Percentiles rank a stretch among this genome's conserved stretches.
Evolutionary conservation across 2,888 invertebrate genomes (phyloP).

Genomic region (Pristionchus maxplancki): DNA sequence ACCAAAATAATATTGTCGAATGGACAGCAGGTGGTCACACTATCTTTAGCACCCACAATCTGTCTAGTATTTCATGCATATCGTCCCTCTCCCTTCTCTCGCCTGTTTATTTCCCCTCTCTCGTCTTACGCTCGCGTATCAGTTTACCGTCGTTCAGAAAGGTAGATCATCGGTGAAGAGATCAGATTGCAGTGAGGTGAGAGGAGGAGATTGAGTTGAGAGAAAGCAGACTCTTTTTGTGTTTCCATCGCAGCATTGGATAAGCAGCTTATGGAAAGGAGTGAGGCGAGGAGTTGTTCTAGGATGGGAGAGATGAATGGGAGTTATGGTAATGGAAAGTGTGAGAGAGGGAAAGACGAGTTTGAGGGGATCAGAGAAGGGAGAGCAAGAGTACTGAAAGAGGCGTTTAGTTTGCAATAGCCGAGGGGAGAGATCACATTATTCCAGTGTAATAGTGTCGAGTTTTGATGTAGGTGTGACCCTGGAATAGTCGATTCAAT

Average conservation of each 20-base stretch:
- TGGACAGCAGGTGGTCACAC: slow-evolving; percentile 18
- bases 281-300: not conserved
- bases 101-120: not conserved
- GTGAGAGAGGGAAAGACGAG: not conserved
- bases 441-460: not conserved
- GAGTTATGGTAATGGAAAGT: slow-evolving; percentile 3
- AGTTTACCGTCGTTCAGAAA: not conserved
- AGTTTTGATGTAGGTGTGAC: not conserved
- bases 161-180: not conserved
- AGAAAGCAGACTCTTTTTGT: not conserved
- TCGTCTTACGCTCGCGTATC: not conserved
- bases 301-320: not conserved
- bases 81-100: not conserved
- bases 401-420: not conserved
- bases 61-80: slow-evolving; percentile 15
- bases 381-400: not conserved
- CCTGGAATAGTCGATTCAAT: slow-evolving; percentile 4
- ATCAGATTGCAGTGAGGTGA: not conserved
- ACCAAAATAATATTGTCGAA: not conserved
- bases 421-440: not conserved
- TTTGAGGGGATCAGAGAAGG: not conserved
- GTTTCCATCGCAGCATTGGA: not conserved
- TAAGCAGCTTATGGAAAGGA: slow-evolving; percentile 8
- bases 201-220: not conserved
- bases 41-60: not conserved